Evolutionary conservation across 2,113 vertebrate genomes (phyloP).

Genomic region (Lepus timidus): DNA sequence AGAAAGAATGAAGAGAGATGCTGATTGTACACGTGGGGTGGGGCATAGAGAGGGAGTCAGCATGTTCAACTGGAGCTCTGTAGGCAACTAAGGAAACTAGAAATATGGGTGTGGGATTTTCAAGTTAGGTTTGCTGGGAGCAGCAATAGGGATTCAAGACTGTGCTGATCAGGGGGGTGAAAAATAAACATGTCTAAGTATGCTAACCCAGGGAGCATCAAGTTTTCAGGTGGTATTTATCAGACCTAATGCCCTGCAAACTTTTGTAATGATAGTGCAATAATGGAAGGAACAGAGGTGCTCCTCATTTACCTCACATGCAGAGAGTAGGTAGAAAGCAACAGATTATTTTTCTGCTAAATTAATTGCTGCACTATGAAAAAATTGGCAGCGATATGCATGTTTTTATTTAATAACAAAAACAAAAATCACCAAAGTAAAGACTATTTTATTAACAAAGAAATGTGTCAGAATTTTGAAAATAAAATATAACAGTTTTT

Average conservation of each 20-base stretch:
- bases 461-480: neutral
- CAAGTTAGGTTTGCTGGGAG: neutral
- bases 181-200: neutral
- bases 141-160: neutral
- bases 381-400: neutral
- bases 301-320: neutral
- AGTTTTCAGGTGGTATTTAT: neutral
- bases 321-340: neutral
- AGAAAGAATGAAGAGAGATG: neutral
- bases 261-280: neutral
- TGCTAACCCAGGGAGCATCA: neutral
- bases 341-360: neutral
- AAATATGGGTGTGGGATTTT: neutral
- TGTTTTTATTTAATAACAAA: conserved; percentile 35
- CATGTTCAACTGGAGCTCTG: neutral
- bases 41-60: neutral
- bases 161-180: neutral
- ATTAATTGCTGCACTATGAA: neutral
- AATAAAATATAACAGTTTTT: neutral
- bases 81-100: neutral
- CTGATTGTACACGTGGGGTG: neutral
- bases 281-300: neutral
- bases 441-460: neutral
- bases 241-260: neutral
- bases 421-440: neutral